Evolutionary conservation across 2,888 invertebrate species (phyloP), one percentile per base, ranked within the genome.

Genomic region (Cantharis nigra): DNA sequence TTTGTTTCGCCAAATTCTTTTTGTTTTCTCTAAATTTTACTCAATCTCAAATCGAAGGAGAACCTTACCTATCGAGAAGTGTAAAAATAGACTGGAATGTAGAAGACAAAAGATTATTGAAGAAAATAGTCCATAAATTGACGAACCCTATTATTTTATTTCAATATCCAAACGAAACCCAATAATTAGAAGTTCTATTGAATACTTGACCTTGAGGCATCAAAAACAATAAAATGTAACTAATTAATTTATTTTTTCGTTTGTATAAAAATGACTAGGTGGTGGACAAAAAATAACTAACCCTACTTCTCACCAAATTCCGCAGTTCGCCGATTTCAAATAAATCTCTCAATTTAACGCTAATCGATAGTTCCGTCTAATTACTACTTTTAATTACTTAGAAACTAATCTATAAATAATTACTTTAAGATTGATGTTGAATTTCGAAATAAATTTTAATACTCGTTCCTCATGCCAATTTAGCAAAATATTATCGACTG

Each of bases 291-390:
- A 49, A 49, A 5, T 49, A 30, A n/a, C 9, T 49, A 49, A 49
- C 49, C 49, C n/a, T 49, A 49, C 49, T 49, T 49, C n/a, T n/a
- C 7, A n/a, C 9, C 49, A 49, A 49, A 49, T n/a, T n/a, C 23
- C 18, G 20, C 63, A 70, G 49, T 72, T 65, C 9, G 67, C 72
- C 67, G 20, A 28, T 67, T 72, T 33, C 23, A 16, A 49, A 33
- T 69, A 70, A 28, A 71, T 71, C 71, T 71, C 75, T 75, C 69
- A 76, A 76, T 72, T 76, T 76, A 18, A 28, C n/a, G 63, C 76
- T 76, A 69, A 76, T 76, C 76, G 70, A 72, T 76, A 76, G 18
- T 72, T 70, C 26, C 76, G 67, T 63, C 69, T 72, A 76, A 76
- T 76, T 76, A 76, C 76, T 70, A 72, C 72, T 72, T 72, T 70